These are phyloP conservation scores for Phalloptychus januarius DNA, from an alignment of 2,797 vertebrate genomes.

Conservation along the genomic window DNA sequence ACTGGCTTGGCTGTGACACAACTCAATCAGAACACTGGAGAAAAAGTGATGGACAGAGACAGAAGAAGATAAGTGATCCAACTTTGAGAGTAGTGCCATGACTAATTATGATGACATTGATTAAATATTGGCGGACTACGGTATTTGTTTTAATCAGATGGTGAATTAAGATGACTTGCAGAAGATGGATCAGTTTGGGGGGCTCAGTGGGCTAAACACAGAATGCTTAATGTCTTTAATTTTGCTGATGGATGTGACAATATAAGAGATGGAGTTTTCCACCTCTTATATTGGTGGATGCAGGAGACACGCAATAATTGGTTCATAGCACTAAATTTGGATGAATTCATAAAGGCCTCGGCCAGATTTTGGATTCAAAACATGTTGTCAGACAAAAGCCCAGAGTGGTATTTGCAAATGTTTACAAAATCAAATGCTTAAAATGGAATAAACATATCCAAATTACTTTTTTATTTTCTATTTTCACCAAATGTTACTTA, in stretches of 20 bases:
- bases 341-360: background rate
- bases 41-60: constrained; percentile 24
- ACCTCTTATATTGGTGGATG: too few species aligned
- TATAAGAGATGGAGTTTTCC: too few species aligned
- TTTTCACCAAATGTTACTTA: background rate
- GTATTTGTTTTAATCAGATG: constrained; percentile 15
- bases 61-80: constrained; percentile 21
- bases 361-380: background rate
- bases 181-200: background rate
- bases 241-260: background rate
- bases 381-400: background rate
- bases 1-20: constrained; percentile 17
- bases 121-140: constrained; percentile 15
- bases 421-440: background rate
- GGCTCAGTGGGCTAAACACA: background rate
- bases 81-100: constrained; percentile 23
- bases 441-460: background rate
- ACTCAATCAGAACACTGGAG: constrained; percentile 26
- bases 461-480: background rate
- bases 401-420: background rate
- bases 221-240: background rate
- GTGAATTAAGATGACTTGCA: background rate
- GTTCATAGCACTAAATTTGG: background rate
- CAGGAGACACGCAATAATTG: background rate
- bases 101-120: constrained; percentile 36